Conservation (phyloP, 1,140 invertebrate species). For the Bradysia coprophila region DNA sequence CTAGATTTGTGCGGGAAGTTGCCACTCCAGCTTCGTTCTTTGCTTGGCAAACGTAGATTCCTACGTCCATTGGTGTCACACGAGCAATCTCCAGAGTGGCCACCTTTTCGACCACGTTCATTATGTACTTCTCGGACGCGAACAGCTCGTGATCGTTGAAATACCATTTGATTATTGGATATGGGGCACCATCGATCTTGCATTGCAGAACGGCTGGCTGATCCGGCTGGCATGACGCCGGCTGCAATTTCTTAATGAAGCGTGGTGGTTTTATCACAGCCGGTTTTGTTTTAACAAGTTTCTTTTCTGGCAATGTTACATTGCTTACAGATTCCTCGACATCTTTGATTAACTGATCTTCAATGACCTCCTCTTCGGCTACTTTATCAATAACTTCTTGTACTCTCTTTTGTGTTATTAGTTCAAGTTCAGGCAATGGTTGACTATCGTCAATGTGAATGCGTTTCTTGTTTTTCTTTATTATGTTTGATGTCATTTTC, state of each 20-base stretch:
- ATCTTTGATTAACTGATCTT: slow-evolving; percentile 21
- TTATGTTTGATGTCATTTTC: slow-evolving; percentile 28
- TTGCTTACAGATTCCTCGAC: slow-evolving; percentile 23
- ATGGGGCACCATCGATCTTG: slow-evolving; percentile 47
- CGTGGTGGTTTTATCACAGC: slow-evolving; percentile 40
- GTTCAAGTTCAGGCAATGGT: slow-evolving; percentile 33
- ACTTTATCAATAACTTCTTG: slow-evolving; percentile 26
- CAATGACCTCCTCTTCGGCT: slow-evolving; percentile 26
- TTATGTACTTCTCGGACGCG: slow-evolving; percentile 43
- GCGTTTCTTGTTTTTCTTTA: slow-evolving; percentile 20
- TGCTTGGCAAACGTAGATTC: slow-evolving; percentile 68
- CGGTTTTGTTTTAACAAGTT: slow-evolving; percentile 32
- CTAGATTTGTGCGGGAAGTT: slow-evolving; percentile 51
- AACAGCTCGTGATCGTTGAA: slow-evolving; percentile 67
- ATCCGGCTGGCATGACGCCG: slow-evolving; percentile 37
- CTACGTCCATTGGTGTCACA: slow-evolving; percentile 50
- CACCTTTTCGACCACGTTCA: slow-evolving; percentile 39
- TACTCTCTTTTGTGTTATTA: slow-evolving; percentile 25
- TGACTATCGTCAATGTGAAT: slow-evolving; percentile 25
- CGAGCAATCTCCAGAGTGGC: slow-evolving; percentile 50
- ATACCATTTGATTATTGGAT: slow-evolving; percentile 69
- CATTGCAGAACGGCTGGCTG: slow-evolving; percentile 42
- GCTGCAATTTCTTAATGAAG: slow-evolving; percentile 49
- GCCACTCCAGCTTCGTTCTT: slow-evolving; percentile 57
- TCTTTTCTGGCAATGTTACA: slow-evolving; percentile 16